Evolutionary conservation across 2,113 vertebrate genomes (phyloP), one percentile per base, ranked within the genome.

Genomic region (Lichenostomus cassidix): DNA sequence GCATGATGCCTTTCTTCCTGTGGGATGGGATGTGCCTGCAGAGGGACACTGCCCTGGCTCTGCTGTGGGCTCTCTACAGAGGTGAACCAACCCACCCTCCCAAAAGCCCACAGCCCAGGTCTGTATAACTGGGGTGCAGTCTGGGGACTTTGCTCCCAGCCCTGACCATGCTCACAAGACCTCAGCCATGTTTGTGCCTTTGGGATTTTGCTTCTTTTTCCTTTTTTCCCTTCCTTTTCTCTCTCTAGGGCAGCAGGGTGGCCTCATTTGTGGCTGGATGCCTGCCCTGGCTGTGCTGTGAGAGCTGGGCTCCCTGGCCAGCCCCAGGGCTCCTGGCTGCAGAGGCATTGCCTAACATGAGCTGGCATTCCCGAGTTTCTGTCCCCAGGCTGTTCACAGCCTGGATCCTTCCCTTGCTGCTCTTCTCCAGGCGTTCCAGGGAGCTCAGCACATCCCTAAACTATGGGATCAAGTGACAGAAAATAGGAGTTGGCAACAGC

Each of bases 91-190:
- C n/a, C n/a, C 11, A 2, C 11, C 12, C 16, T 79, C 15, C n/a
- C 29, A 12, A 39, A 69, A 64, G 9, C 55, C 42, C 18, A 1
- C 1, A 1, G 50, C 28, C 29, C 5, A 2, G 13, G 4, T 14
- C 37, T 4, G 2, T 5, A 0, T 3, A 60, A 52, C 3, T 41
- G 73, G n/a, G 27, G 3, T 52, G 6, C 21, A 25, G 11, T 7
- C 10, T 50, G 41, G 28, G 60, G 9, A 35, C 9, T 81, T 67
- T 50, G 50, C 35, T 62, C 55, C 44, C 35, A 58, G 46, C 63
- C 3, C 0, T 13, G n/a, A 18, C 31, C 23, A 8, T 2, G 5
- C 46, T 33, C 10, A 1, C 27, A 17, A 11, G 46, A 49, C 28
- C 70, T 87, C 80, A 31, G 23, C 70, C 63, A 25, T 35, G 59